phyloP scores from a whole-genome alignment of 2,113 vertebrate species.

The Oreochromis spilurus region DNA sequence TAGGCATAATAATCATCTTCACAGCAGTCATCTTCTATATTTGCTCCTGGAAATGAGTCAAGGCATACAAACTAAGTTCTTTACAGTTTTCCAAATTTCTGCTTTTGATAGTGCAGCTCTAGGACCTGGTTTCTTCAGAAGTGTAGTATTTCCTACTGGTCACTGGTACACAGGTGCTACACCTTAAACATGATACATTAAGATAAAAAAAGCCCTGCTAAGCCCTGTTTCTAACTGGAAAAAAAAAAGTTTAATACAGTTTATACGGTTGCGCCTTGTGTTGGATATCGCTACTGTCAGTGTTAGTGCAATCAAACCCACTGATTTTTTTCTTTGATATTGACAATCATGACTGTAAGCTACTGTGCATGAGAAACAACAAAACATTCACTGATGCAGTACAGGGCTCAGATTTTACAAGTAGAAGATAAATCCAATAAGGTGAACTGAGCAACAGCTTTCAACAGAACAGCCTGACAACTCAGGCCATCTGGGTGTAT shows the following conservation, averaged over 20 bases:
- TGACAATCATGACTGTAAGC: not conserved
- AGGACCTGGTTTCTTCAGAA: not conserved
- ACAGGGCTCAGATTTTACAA: not conserved
- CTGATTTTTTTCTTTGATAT: not conserved
- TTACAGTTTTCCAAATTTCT: not conserved
- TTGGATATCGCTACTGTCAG: not conserved
- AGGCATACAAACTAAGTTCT: not conserved
- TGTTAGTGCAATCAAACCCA: not conserved
- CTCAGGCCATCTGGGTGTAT: constrained; percentile 47
- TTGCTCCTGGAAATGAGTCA: not conserved
- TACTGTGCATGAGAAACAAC: not conserved
- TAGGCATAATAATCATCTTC: not conserved
- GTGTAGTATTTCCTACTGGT: not conserved
- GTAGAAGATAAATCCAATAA: constrained; percentile 1
- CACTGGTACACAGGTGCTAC: not conserved
- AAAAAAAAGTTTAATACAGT: not conserved
- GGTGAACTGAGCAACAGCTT: constrained; percentile 32
- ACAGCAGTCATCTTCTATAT: not conserved
- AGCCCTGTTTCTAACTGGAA: not conserved
- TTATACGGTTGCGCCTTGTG: not conserved
- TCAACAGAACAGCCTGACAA: constrained; percentile 30
- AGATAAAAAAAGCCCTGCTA: not conserved
- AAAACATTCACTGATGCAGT: not conserved
- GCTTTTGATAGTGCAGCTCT: not conserved
- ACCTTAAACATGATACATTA: not conserved